phyloP scores from a whole-genome alignment of 2,797 vertebrate genomes.

The Acridotheres tristis region DNA sequence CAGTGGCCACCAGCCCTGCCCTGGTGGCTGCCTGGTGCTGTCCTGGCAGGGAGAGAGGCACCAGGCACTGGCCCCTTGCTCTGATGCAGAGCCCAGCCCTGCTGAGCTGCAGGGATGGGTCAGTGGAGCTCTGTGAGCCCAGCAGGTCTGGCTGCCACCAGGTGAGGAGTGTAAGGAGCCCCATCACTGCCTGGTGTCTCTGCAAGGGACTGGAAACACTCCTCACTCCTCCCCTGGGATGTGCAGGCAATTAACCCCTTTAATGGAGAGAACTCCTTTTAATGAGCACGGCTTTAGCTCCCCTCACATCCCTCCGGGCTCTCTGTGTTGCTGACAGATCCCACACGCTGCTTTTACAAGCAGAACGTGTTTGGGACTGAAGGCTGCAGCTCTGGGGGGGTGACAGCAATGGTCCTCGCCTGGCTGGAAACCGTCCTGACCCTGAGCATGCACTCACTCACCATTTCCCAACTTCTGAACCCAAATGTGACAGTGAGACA shows the following conservation, averaged over 20 bases:
- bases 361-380: not conserved
- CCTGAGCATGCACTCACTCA: not conserved
- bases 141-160: fast-evolving
- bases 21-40: not conserved
- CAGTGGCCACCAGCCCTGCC: not conserved
- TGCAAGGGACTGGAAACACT: not conserved
- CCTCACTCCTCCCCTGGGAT: not conserved
- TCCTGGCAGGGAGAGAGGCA: not conserved
- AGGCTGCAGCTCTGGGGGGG: not conserved
- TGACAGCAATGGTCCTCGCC: not conserved
- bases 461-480: not conserved
- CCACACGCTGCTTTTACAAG: not conserved
- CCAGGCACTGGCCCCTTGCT: fast-evolving
- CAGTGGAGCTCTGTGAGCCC: not conserved
- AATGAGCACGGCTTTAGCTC: not conserved
- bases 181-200: not conserved
- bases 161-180: not conserved
- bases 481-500: not conserved
- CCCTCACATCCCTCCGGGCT: not conserved
- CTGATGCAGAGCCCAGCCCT: not conserved
- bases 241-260: not conserved
- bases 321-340: not conserved
- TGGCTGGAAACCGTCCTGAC: not conserved
- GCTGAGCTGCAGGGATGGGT: fast-evolving
- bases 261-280: not conserved